These are phyloP conservation scores for Lithophane semibrunnea DNA, from an alignment of 2,888 invertebrate species.

Conservation along the genomic window DNA sequence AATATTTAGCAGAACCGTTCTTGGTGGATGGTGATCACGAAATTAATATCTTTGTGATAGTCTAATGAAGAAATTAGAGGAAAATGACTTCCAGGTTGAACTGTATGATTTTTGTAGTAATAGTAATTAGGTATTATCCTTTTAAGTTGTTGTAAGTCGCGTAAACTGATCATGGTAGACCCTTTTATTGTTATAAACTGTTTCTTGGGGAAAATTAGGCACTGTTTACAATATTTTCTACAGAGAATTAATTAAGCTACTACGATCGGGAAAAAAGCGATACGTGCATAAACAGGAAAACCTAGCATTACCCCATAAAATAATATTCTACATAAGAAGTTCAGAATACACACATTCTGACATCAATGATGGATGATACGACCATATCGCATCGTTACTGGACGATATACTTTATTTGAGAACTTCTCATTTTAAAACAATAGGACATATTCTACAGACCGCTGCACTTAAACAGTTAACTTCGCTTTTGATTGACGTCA, in stretches of 20 bases:
- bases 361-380: slow-evolving; percentile 29
- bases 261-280: not conserved
- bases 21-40: not conserved
- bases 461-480: slow-evolving; percentile 49
- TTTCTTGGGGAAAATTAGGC: no score
- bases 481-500: slow-evolving; percentile 50
- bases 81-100: no score
- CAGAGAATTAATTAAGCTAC: no score
- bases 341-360: slow-evolving; percentile 7
- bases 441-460: slow-evolving; percentile 48
- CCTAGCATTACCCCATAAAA: not conserved
- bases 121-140: no score
- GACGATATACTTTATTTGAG: slow-evolving; percentile 33
- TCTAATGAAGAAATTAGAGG: not conserved
- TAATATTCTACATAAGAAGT: not conserved
- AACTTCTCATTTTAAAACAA: slow-evolving; percentile 51
- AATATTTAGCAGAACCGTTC: not conserved
- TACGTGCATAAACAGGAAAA: not conserved
- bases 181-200: no score
- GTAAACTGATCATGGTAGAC: no score
- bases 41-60: no score
- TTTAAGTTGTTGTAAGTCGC: no score
- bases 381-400: slow-evolving; percentile 15
- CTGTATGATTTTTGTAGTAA: no score
- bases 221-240: no score